phyloP scores from a whole-genome alignment of 2,888 invertebrate species.

The Allacma fusca region DNA sequence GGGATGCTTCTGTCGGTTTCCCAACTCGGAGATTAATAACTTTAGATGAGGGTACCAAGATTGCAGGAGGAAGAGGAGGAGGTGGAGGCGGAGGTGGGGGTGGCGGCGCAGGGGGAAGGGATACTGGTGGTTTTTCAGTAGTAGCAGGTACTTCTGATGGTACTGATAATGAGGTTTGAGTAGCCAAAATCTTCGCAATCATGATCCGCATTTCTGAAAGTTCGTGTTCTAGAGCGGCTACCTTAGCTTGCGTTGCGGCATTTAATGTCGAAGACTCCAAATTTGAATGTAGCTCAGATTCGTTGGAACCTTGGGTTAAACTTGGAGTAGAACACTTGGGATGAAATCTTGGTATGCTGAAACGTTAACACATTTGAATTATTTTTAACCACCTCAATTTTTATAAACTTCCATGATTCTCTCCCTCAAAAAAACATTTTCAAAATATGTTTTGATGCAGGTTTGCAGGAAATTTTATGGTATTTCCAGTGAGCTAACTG shows the following conservation, averaged over 20 bases:
- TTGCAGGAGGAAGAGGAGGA: constrained; percentile 32
- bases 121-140: constrained; percentile 23
- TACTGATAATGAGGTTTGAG: constrained; percentile 8
- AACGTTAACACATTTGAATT: too few species aligned
- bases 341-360: background rate
- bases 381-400: too few species aligned
- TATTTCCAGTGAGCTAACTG: too few species aligned
- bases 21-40: constrained; percentile 14
- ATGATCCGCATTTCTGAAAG: constrained; percentile 43
- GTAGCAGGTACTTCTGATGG: background rate
- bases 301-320: background rate
- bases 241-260: constrained; percentile 38
- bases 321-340: constrained; percentile 41
- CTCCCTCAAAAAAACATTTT: too few species aligned
- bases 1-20: background rate
- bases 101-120: constrained; percentile 36
- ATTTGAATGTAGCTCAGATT: constrained; percentile 24
- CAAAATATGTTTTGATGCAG: too few species aligned
- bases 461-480: too few species aligned
- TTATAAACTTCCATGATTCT: too few species aligned
- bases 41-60: background rate
- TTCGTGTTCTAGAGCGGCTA: constrained; percentile 46
- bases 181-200: constrained; percentile 38
- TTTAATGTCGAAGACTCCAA: constrained; percentile 32
- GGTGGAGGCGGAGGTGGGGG: constrained; percentile 44